Conservation (phyloP, 2,797 vertebrate species). For the Argyrosomus regius region DNA sequence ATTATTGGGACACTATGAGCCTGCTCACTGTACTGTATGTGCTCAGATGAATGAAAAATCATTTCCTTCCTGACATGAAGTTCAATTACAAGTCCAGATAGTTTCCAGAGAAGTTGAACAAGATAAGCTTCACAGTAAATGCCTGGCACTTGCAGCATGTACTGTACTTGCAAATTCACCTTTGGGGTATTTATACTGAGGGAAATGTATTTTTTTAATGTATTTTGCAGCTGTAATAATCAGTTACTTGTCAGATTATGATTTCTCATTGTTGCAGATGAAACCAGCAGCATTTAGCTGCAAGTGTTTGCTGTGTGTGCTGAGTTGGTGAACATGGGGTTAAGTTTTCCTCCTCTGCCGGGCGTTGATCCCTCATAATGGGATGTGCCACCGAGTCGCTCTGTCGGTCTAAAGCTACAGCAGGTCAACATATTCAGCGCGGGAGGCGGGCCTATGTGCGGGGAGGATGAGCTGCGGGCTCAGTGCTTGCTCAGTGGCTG, state of each 20-base stretch:
- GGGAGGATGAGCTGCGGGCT: constrained; percentile 51
- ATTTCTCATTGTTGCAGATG: too few species aligned
- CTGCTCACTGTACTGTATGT: background rate
- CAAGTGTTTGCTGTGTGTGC: background rate
- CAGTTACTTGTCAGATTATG: background rate
- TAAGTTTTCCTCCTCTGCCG: constrained; percentile 71
- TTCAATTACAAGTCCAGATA: background rate
- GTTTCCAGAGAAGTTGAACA: background rate
- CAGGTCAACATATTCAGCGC: constrained; percentile 77
- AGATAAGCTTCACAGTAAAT: background rate
- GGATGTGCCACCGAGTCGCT: constrained; percentile 81
- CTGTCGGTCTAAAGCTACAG: constrained; percentile 72
- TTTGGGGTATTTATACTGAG: background rate
- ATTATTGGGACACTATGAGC: constrained; percentile 26
- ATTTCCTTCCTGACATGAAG: background rate
- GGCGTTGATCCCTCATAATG: constrained; percentile 82
- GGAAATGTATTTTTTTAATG: background rate
- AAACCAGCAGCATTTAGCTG: background rate
- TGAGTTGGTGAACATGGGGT: constrained; percentile 75
- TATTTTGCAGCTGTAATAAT: background rate
- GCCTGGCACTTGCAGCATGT: background rate
- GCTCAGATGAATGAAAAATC: background rate
- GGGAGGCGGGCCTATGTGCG: constrained; percentile 72
- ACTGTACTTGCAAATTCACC: background rate
- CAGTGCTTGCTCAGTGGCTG: constrained; percentile 46